Evolutionary conservation across 2,113 vertebrate genomes (phyloP).

Genomic region (Elaphurus davidianus): DNA sequence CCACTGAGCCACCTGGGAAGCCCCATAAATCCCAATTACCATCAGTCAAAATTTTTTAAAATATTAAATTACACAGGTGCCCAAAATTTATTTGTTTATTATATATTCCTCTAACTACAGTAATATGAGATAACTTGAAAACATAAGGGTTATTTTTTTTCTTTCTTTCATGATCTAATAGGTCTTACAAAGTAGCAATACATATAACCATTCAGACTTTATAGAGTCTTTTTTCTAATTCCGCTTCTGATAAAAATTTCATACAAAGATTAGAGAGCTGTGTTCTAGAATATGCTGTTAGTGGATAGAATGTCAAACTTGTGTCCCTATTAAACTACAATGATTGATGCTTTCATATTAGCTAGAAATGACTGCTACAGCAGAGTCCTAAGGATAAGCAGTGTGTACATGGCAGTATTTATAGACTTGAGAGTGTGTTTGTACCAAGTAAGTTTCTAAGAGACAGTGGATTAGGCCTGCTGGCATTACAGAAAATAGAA

Average conservation of each 20-base stretch:
- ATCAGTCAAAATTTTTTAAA: not conserved
- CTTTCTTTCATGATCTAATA: not conserved
- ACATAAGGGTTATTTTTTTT: not conserved
- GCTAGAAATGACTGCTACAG: not conserved
- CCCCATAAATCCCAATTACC: not conserved
- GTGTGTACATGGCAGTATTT: not conserved
- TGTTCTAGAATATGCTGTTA: not conserved
- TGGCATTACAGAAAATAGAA: slow-evolving; percentile 20
- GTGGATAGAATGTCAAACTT: not conserved
- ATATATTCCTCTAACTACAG: not conserved
- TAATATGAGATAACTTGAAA: not conserved
- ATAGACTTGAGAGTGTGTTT: not conserved
- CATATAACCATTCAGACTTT: not conserved
- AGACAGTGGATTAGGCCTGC: not conserved
- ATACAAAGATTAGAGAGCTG: not conserved
- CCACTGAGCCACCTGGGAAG: not conserved
- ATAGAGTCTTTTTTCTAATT: not conserved
- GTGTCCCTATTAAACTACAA: not conserved
- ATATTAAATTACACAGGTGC: not conserved
- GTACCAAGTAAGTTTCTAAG: not conserved
- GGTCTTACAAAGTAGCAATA: not conserved
- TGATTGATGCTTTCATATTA: not conserved
- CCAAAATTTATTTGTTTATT: not conserved
- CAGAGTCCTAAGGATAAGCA: not conserved
- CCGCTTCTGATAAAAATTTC: slow-evolving; percentile 22